These are phyloP conservation scores for Paedocypris micromegethes DNA, from an alignment of 2,797 vertebrate species.

Conservation along the genomic window DNA sequence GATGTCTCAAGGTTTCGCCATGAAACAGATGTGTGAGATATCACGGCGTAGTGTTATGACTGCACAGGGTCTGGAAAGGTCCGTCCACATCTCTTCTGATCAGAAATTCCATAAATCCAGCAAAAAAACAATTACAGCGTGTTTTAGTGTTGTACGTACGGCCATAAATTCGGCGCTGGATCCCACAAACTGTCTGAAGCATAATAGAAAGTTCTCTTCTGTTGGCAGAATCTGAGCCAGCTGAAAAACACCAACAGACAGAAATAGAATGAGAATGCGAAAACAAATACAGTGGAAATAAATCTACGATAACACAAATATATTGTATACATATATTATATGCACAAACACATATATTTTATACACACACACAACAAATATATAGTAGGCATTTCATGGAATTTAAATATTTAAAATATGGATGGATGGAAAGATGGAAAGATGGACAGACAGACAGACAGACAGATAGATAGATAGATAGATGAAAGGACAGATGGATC, in stretches of 20 bases:
- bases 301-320: too few relatives aligned
- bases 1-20: not conserved
- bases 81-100: not conserved
- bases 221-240: conserved; percentile 94
- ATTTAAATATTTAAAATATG: too few relatives aligned
- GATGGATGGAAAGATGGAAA: too few relatives aligned
- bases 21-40: not conserved
- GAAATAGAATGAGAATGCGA: not conserved
- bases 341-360: too few relatives aligned
- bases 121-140: conserved; percentile 8
- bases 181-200: conserved; percentile 89
- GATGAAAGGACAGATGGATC: too few relatives aligned
- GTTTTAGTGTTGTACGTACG: conserved; percentile 60
- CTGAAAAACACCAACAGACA: conserved; percentile 56
- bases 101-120: not conserved
- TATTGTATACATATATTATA: too few relatives aligned
- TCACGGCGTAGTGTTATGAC: not conserved
- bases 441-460: too few relatives aligned
- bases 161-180: conserved; percentile 92
- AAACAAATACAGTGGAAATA: too few relatives aligned
- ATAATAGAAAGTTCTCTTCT: conserved; percentile 94
- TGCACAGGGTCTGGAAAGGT: not conserved
- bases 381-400: too few relatives aligned
- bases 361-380: too few relatives aligned
- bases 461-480: too few relatives aligned